These are phyloP conservation scores for Sinella curviseta DNA, from an alignment of 1,140 invertebrate species.

Conservation along the genomic window DNA sequence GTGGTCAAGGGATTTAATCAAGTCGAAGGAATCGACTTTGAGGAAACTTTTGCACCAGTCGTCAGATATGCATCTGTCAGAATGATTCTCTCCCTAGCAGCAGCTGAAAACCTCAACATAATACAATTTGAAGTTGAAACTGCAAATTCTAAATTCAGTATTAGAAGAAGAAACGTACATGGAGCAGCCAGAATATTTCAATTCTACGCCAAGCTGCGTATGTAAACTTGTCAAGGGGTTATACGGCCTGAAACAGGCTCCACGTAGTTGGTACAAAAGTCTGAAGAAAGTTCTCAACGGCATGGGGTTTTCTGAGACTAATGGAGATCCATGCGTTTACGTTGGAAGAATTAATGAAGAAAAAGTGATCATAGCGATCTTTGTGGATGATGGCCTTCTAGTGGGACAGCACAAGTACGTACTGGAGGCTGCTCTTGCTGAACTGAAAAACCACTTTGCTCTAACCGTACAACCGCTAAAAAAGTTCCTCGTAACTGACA, in stretches of 20 bases:
- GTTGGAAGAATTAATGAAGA: not conserved
- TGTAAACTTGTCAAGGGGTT: constrained; percentile 54
- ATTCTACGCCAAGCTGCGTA: constrained; percentile 36
- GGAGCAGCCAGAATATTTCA: constrained; percentile 53
- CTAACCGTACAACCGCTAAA: not conserved
- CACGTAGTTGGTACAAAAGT: constrained; percentile 53
- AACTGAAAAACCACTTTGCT: not conserved
- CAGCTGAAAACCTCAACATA: constrained; percentile 47
- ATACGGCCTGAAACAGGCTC: constrained; percentile 57
- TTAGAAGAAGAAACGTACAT: constrained; percentile 55
- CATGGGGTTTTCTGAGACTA: not conserved
- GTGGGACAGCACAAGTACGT: not conserved
- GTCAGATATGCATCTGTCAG: constrained; percentile 34
- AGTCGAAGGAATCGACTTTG: constrained; percentile 49
- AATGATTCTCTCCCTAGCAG: constrained; percentile 36
- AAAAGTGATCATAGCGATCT: constrained; percentile 25
- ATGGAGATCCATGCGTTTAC: constrained; percentile 3
- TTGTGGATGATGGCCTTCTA: not conserved
- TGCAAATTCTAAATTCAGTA: constrained; percentile 54
- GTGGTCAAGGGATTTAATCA: constrained; percentile 36
- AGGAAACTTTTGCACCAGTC: constrained; percentile 48
- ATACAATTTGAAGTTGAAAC: constrained; percentile 54
- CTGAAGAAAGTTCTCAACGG: not conserved
- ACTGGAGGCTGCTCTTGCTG: constrained; percentile 2
- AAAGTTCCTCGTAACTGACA: not conserved